Evolutionary conservation across 2,888 invertebrate genomes (phyloP).

Genomic region (Ochropacha duplaris): DNA sequence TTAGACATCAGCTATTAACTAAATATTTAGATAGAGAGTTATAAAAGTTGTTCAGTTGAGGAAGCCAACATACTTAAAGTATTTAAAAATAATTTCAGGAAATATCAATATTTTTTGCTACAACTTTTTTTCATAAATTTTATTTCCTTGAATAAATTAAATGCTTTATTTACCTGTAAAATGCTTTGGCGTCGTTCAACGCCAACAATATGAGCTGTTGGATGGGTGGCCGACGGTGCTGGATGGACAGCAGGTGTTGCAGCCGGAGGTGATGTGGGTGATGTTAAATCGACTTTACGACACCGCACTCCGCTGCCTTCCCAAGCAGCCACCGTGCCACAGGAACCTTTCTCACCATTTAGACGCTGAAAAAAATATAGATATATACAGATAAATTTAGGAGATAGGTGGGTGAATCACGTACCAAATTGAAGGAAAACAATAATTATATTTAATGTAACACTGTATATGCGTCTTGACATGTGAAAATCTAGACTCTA

Average conservation of each 20-base stretch:
- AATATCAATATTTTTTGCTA: background rate
- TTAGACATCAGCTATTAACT: no score
- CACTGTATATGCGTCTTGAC: no score
- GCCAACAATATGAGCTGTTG: slow-evolving; percentile 64
- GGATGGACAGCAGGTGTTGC: slow-evolving; percentile 66
- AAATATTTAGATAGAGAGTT: no score
- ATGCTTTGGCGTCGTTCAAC: slow-evolving; percentile 76
- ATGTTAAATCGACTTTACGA: slow-evolving; percentile 80
- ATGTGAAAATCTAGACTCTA: no score
- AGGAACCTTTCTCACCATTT: slow-evolving; percentile 86
- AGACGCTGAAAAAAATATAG: slow-evolving; percentile 85
- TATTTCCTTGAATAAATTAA: background rate
- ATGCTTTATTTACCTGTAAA: slow-evolving; percentile 75
- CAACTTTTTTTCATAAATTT: background rate
- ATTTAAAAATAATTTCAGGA: no score
- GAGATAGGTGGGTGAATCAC: no score
- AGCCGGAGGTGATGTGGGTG: slow-evolving; percentile 69
- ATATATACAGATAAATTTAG: background rate
- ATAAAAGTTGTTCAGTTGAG: no score
- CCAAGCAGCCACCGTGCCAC: slow-evolving; percentile 86
- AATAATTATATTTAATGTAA: no score
- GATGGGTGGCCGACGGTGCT: slow-evolving; percentile 53
- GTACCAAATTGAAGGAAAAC: no score
- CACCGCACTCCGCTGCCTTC: slow-evolving; percentile 84
- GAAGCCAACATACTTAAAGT: no score